Base-by-base conservation (phyloP, 2,113 vertebrate species). In the Plecotus auritus region DNA sequence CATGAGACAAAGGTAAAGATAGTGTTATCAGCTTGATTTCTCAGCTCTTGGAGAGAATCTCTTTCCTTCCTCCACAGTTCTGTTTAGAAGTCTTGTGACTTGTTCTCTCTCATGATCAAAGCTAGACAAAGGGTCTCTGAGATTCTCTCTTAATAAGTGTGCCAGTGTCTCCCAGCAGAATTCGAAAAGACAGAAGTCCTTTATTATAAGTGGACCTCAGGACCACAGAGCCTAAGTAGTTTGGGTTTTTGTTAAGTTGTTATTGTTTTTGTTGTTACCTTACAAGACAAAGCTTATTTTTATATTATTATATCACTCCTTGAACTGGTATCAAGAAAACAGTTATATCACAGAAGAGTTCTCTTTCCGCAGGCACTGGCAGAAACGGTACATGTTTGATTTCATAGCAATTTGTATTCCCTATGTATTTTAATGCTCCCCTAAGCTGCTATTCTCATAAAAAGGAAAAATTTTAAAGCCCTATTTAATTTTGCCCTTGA, bases 401-500 rank as follows among this genome's bases (percentile, higher is more conserved):
- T 93, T 9, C 69, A 1, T 40, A 40, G 89, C 23, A 77, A 8
- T 81, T 76, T 88, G 49, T 93, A 47, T 85, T 95, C 28, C 17
- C 30, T 78, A 0, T 93, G n/a, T 45, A 80, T 61, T 69, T 84
- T 70, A 7, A 35, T 85, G 26, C 61, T 70, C 70, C 35, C 64
- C 35, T 14, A 74, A 56, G 30, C 32, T 88, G 30, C 90, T 95
- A 54, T 17, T 95, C 66, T 67, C 23, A 67, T 73, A 72, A 94
- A 84, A 81, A 61, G 49, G 74, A 94, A 91, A 30, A 66, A n/a
- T 16, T 61, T 45, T 56, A 67, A 89, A 91, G 26, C 47, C 40
- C 32, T 45, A 0, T 85, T 93, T 90, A 37, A 89, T 76, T 91
- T 88, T 95, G n/a, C 85, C 30, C 78, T 91, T 95, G 78, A 89